phyloP scores from a whole-genome alignment of 2,888 invertebrate species.

The Plagodis pulveraria region DNA sequence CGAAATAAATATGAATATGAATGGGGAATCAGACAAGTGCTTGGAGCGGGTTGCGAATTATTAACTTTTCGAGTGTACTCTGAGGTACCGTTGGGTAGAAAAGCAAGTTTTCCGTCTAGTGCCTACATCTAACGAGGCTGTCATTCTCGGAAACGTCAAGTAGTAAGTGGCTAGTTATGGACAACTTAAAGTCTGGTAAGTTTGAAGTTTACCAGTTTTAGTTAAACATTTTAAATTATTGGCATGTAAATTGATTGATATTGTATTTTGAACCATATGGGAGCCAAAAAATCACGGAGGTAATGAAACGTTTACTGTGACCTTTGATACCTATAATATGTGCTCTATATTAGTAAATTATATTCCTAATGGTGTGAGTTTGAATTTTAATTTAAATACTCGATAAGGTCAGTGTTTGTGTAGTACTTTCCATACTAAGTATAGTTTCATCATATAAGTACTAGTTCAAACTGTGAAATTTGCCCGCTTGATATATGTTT shows the following conservation, averaged over 20 bases:
- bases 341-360: no score
- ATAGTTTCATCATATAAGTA: no score
- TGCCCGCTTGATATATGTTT: no score
- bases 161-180: slow-evolving; percentile 39
- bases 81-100: slow-evolving; percentile 61
- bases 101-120: slow-evolving; percentile 53
- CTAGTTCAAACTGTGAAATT: no score
- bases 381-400: no score
- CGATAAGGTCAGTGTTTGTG: no score
- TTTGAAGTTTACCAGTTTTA: slow-evolving; percentile 7
- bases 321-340: no score
- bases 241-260: neutral
- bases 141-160: slow-evolving; percentile 58
- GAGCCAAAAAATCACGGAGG: no score
- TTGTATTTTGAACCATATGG: no score
- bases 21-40: slow-evolving; percentile 78
- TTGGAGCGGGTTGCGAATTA: slow-evolving; percentile 77
- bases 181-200: slow-evolving; percentile 29
- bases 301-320: no score
- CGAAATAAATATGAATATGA: slow-evolving; percentile 85
- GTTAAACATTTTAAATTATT: neutral
- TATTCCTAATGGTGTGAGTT: no score
- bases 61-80: slow-evolving; percentile 79
- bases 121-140: slow-evolving; percentile 63
- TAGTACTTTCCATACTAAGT: no score